Base-by-base conservation (phyloP, 2,888 invertebrate genomes). In the Congeria kusceri region DNA sequence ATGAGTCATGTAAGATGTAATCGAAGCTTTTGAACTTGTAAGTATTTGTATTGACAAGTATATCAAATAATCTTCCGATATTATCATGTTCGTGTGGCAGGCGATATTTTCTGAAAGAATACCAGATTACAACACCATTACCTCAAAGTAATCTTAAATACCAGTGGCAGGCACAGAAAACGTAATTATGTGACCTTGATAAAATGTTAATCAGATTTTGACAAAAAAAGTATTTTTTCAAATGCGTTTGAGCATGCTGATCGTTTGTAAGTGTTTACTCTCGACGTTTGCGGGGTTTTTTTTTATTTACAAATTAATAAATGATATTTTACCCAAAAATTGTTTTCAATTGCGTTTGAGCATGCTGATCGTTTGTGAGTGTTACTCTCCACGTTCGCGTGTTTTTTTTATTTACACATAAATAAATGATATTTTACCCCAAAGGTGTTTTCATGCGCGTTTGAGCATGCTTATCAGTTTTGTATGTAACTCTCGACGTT, bases 11-110 rank as follows among this genome's bases (percentile, higher is more conserved):
- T 39, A 13, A 39, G 39, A 39, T 39, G 11, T 11, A 39, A 7
- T 39, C 3, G 39, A 68, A 59, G 47, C 47, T 49, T 28, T 69
- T 62, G 47, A 69, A 62, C 49, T 32, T 62, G 62, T 62, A 39
- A 69, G 39, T 47, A 67, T 46, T 29, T 46, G 46, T 68, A 59
- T 68, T 68, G 20, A 27, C 39, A 62, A 69, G 25, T 53, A 62
- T 69, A 69, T 69, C 69, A 32, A 64, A 59, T 44, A 39, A 74
- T 67, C 74, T 61, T 0, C 23, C n/a, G 64, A 69, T 68, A 39
- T 28, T 64, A 76, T 76, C 75, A 63, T 27, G n/a, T 32, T 32
- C 46, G 70, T 56, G 63, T 44, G n/a, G 44, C 44, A 57, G 44
- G 28, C 46, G 57, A 53, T 72, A 44, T 59, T 28, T 20, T 49